These are phyloP conservation scores for Neopelma chrysocephalum DNA, from an alignment of 2,797 vertebrate species.

Conservation along the genomic window DNA sequence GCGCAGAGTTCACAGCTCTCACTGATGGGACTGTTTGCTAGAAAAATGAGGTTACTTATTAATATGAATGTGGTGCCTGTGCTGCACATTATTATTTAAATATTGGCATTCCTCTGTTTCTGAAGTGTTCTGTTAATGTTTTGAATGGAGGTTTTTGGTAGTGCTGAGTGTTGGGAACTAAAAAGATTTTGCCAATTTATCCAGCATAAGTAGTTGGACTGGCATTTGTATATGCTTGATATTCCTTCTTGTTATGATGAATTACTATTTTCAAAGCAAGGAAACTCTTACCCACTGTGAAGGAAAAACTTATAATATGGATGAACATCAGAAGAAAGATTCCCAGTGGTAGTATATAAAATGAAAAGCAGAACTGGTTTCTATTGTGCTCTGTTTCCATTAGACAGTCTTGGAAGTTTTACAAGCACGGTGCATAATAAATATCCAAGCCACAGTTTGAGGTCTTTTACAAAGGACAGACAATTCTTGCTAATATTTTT, in stretches of 20 bases:
- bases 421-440: conserved; percentile 35
- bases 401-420: conserved; percentile 52
- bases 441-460: conserved; percentile 38
- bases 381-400: conserved; percentile 58
- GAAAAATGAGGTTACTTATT: not conserved
- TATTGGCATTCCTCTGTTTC: not conserved
- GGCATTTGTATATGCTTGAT: not conserved
- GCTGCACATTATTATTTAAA: not conserved
- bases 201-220: not conserved
- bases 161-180: not conserved
- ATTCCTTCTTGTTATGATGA: conserved; percentile 25
- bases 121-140: not conserved
- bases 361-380: conserved; percentile 61
- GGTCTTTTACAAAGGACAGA: conserved; percentile 21
- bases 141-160: conserved; percentile 6
- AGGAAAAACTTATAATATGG: conserved; percentile 53
- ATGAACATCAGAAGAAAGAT: conserved; percentile 63
- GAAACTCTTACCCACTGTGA: conserved; percentile 53
- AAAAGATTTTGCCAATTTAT: conserved; percentile 10
- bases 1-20: not conserved
- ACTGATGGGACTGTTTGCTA: not conserved
- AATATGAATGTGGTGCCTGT: not conserved
- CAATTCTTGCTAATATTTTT: conserved; percentile 31
- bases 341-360: conserved; percentile 61
- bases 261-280: conserved; percentile 50